Base-by-base conservation (phyloP, 2,888 invertebrate genomes). In the Caenorhabditis virilis region DNA sequence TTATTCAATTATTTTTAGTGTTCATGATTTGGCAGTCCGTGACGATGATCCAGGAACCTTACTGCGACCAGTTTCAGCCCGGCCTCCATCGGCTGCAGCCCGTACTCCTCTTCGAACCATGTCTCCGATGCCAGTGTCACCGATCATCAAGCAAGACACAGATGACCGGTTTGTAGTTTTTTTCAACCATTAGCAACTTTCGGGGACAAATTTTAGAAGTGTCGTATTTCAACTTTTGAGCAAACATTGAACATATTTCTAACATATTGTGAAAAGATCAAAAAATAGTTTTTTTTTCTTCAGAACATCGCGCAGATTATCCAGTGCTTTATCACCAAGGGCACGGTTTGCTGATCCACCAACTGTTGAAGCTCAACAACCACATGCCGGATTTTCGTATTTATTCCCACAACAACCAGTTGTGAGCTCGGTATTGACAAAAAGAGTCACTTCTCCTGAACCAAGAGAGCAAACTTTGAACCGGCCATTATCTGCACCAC, bases 381-480 rank as follows among this genome's bases (percentile, higher is more conserved):
- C 78, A 2, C 77, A 77, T 47, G 78, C 68, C 2, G 78, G 78
- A 2, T 78, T 78, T 62, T 75, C 75, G 25, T 78, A 78, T 49
- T 63, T 78, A 18, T 78, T 78, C 66, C 78, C 78, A 7, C 61
- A 66, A 25, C 70, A 72, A 30, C 78, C 78, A n/a, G 69, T 77
- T 7, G 65, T 78, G 7, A 63, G 71, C 13, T 66, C 64, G 22
- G 68, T 76, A 7, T 64, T 67, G 20, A 54, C 67, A 16, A 74
- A 76, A 41, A 53, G 75, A 39, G 47, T 72, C 0, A 61, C 55
- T 4, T 72, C 72, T n/a, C 78, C 77, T 2, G 76, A 76, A 51
- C 64, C 69, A 16, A 53, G 67, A 48, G 58, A 58, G 16, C 30
- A 30, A 56, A 33, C 16, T 22, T 35, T 9, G 18, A 43, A 30